Percentiles rank a stretch among this genome's conserved stretches.
These are phyloP conservation scores for Typhlomys cinereus DNA, from an alignment of 2,113 vertebrate genomes.

Conservation along the genomic window DNA sequence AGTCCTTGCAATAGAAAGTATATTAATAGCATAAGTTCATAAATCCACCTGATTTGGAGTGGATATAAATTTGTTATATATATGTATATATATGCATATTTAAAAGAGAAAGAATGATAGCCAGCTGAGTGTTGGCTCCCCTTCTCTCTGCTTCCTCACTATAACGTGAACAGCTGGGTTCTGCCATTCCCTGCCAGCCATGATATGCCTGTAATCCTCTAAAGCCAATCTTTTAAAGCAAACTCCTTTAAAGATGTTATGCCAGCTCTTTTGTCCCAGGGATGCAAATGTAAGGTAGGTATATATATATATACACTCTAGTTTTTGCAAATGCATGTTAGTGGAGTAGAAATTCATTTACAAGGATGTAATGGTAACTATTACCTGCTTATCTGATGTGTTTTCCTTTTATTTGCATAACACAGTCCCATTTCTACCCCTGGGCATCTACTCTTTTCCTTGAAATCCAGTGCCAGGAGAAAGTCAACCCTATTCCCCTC, in stretches of 20 bases:
- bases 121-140: too few species aligned
- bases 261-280: too few species aligned
- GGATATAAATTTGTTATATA: background rate
- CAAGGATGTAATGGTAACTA: background rate
- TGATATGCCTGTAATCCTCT: too few species aligned
- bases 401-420: background rate
- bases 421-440: background rate
- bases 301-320: background rate
- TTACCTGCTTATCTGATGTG: background rate
- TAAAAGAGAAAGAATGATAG: too few species aligned
- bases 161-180: too few species aligned
- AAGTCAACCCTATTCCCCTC: background rate
- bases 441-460: background rate
- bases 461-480: background rate
- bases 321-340: slow-evolving; percentile 3
- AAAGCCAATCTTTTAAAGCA: too few species aligned
- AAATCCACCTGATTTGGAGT: background rate
- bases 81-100: too few species aligned
- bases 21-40: background rate
- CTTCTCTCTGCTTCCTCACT: too few species aligned
- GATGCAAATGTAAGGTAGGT: too few species aligned
- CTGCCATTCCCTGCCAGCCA: too few species aligned
- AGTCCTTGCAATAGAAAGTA: background rate
- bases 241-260: too few species aligned
- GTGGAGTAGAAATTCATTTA: background rate